Percentiles rank a stretch among this genome's conserved stretches.
These are phyloP conservation scores for Anarsia innoxiella DNA, from an alignment of 2,888 invertebrate genomes.

Conservation along the genomic window DNA sequence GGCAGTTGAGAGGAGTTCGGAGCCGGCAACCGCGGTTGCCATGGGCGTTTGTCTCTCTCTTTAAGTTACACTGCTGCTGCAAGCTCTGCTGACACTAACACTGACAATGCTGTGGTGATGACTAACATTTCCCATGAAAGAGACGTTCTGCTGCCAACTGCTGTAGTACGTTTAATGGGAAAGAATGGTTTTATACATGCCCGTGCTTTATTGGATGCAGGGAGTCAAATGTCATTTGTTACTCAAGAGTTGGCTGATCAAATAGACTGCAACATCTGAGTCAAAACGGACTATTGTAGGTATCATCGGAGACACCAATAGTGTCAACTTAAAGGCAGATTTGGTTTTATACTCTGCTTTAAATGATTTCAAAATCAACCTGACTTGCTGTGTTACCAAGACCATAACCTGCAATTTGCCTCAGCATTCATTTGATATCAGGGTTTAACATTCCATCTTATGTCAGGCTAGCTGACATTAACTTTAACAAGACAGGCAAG, in stretches of 20 bases:
- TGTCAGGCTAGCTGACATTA: background rate
- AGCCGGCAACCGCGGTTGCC: no score
- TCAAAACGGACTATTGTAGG: background rate
- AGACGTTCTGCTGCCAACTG: conserved; percentile 3
- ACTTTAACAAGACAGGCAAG: background rate
- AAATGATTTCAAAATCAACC: background rate
- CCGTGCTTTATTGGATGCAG: background rate
- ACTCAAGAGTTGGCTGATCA: background rate
- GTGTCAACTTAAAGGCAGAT: background rate
- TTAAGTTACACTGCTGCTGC: background rate
- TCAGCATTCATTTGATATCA: background rate
- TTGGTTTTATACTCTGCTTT: background rate
- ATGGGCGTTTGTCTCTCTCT: no score
- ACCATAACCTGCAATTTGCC: conserved; percentile 1
- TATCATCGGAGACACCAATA: background rate
- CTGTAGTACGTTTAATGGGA: background rate
- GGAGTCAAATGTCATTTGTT: conserved; percentile 1
- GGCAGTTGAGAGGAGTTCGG: no score
- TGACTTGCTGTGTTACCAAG: background rate
- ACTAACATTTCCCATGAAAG: background rate
- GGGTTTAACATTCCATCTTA: background rate
- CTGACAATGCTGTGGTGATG: background rate
- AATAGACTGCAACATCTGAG: background rate
- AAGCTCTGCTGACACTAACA: background rate
- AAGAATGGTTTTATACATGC: background rate